Evolutionary conservation across 2,888 invertebrate species (phyloP), one percentile per base, ranked within the genome.

Genomic region (Drosophila koepferae): DNA sequence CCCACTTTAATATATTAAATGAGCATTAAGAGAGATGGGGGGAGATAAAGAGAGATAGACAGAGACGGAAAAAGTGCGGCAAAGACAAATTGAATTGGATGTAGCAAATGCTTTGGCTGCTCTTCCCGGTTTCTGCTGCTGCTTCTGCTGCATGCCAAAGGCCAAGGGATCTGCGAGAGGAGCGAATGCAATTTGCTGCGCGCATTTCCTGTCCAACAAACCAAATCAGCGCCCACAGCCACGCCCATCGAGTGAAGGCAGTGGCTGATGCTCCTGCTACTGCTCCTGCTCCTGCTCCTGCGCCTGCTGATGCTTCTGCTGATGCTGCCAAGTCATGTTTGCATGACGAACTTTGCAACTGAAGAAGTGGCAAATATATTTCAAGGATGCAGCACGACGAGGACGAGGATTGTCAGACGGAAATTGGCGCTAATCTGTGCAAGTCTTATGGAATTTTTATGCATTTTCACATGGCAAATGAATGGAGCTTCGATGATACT

Each of bases 271-370:
- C 6, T 18, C 8, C 16, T 49, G 31, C 14, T 31, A 6, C 28
- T 28, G 28, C 6, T 28, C 28, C 28, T 6, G 18, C 43, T 18
- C n/a, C 55, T 12, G 23, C 6, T 18, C 8, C 23, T 49, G 3
- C 23, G 2, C 23, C 23, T 23, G 5, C 28, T 28, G 28, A 28
- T 31, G n/a, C 46, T 18, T 9, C 34, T 18, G 28, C 51, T 49
- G 36, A 20, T 41, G n/a, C 72, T 81, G 88, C 74, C 86, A 88
- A 88, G 83, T 88, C 88, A 88, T 85, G 88, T 85, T 88, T 86
- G 86, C 85, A 80, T 85, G 88, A 88, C 86, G 80, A 83, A 88
- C 71, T 81, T 86, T 49, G 14, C 48, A 72, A 28, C 55, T 60
- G 59, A 54, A 56, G 58, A 70, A 63, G 80, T 74, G 84, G 34